A percentile compares a stretch with the other conserved stretches of the same genome.
Evolutionary conservation across 2,888 invertebrate genomes (phyloP).

Genomic region (Perizoma flavofasciatum): DNA sequence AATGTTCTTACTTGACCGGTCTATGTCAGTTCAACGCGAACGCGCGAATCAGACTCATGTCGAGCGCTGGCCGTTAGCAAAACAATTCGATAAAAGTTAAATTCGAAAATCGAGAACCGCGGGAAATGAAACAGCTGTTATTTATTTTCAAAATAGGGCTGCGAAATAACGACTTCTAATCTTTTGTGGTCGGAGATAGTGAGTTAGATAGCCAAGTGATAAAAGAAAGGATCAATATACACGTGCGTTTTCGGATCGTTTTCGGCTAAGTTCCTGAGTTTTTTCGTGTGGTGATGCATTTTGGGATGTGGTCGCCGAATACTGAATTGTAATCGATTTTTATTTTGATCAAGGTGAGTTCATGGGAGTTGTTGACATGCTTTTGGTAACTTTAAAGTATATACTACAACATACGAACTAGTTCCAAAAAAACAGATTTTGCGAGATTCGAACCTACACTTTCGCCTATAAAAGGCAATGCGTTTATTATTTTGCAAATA

Average conservation of each 20-base stretch:
- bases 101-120: conserved; percentile 33
- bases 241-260: conserved; percentile 50
- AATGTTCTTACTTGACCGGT: conserved; percentile 71
- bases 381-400: conserved; percentile 26
- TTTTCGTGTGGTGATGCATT: conserved; percentile 69
- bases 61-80: conserved; percentile 55
- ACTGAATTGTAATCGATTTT: conserved; percentile 66
- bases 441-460: too few relatives aligned
- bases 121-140: conserved; percentile 45
- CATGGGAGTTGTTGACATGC: conserved; percentile 57
- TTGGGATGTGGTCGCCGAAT: conserved; percentile 58
- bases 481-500: too few relatives aligned
- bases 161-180: conserved; percentile 12
- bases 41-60: conserved; percentile 63
- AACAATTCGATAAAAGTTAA: conserved; percentile 40
- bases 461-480: too few relatives aligned
- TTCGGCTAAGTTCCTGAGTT: conserved; percentile 41
- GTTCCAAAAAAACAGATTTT: too few relatives aligned
- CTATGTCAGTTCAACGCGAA: conserved; percentile 64
- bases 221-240: conserved; percentile 59
- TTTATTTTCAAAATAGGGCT: conserved; percentile 29
- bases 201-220: conserved; percentile 59
- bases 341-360: conserved; percentile 69
- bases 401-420: too few relatives aligned
- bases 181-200: conserved; percentile 33